Percentiles rank a stretch among this genome's conserved stretches.
phyloP scores from a whole-genome alignment of 1,140 invertebrate species.

The Bombus picipes region DNA sequence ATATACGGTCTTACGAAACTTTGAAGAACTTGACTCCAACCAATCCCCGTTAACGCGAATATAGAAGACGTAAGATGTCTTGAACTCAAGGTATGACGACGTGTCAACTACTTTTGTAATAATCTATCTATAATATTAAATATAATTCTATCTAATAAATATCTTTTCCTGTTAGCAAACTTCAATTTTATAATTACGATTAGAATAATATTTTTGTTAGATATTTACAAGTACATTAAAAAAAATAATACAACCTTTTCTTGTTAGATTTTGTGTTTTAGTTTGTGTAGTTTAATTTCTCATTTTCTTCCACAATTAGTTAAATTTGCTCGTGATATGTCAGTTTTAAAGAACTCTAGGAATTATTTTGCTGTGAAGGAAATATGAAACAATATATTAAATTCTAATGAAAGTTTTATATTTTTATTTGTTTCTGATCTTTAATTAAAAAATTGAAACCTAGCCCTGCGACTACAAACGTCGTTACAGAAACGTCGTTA shows the following conservation, averaged over 20 bases:
- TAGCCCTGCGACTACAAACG: too few species aligned
- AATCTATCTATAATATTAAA: background rate
- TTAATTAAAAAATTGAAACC: too few species aligned
- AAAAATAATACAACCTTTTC: too few species aligned
- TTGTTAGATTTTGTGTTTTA: background rate
- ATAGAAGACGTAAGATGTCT: background rate
- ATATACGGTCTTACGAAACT: constrained; percentile 25
- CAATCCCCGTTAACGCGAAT: background rate
- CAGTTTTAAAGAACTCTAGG: too few species aligned
- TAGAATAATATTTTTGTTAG: background rate
- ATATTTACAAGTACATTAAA: background rate
- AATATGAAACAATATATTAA: too few species aligned
- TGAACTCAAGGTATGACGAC: background rate
- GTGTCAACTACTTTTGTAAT: background rate
- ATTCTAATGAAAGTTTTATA: too few species aligned
- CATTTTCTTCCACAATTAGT: background rate
- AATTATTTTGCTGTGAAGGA: too few species aligned
- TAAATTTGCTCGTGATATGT: too few species aligned
- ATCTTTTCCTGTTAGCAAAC: background rate
- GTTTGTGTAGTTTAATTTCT: too few species aligned
- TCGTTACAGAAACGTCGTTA: too few species aligned
- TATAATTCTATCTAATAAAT: background rate
- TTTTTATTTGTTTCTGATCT: too few species aligned
- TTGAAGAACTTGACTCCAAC: constrained; percentile 2
- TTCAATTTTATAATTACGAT: background rate